Base-by-base conservation (phyloP, 2,888 invertebrate genomes). In the Andrena camellia region DNA sequence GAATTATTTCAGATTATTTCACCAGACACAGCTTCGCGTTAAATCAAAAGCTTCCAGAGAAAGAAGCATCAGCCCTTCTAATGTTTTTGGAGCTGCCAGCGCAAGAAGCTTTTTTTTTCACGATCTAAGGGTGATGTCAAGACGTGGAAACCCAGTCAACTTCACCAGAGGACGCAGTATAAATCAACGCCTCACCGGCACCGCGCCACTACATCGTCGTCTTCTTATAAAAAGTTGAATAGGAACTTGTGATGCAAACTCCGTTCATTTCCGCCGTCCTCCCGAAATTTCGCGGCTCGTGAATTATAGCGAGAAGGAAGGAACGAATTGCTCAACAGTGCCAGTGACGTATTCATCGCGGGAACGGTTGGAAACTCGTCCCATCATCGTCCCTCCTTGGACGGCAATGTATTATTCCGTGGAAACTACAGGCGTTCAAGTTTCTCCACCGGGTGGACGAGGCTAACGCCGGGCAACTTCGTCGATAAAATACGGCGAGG, bases 401-500 rank as follows among this genome's bases (percentile, higher is more conserved):
- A 10, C 26, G 3, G 7, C 4, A 17, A 67, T 70, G 48, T 67
- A 74, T 81, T 54, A 64, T 74, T 66, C 54, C 48, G 7, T 20
- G 6, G 59, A 64, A 57, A 62, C 52, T 70, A 1, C 33, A 17
- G 5, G 59, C 64, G 57, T 66, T 35, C 5, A 52, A 67, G 23
- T 66, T 23, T 13, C 57, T 57, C 26, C 59, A 20, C 26, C 57
- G 35, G 35, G 10, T 20, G 71, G 23, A n/a, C 63, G 59, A 59
- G 17, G 67, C 66, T 31, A 81, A 81, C 66, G 50, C 67, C 26
- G 8, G 42, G 26, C 66, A 48, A 48, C 2, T 66, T 69, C 35
- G 66, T 54, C 72, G 83, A 83, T 83, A 69, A 83, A 83, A 78
- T 62, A 69, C 35, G 60, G 60, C 73, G 66, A 54, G 31, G 23